Base-by-base conservation (phyloP, 1,140 invertebrate genomes). In the Bradynema listronoti region DNA sequence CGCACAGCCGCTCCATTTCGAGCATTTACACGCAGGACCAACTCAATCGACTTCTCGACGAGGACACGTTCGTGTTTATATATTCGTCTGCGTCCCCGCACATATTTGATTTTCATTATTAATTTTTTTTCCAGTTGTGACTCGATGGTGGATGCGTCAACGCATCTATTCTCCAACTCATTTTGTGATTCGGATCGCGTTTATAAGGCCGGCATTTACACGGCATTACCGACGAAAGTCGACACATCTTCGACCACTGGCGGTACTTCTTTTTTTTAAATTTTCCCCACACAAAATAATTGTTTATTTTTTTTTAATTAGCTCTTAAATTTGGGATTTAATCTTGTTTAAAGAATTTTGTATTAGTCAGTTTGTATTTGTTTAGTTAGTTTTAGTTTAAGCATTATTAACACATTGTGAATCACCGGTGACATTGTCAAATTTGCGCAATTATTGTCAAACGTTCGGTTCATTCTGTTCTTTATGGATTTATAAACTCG, bases 51-150 rank as follows among this genome's bases (percentile, higher is more conserved):
- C 22, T 61, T 9, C 25, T 61, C 34, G 33, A 45, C 24, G 47
- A 54, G 34, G 56, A 61, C 14, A 60, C 32, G 59, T 61, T 4
- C 9, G 2, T 14, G 16, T n/a, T 14, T 27, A 14, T 57, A 45
- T 11, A 2, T n/a, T 49, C 6, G 7, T 9, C 22, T 19, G 1
- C 0, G 11, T n/a, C n/a, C n/a, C 16, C n/a, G 25, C n/a, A 22
- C 30, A 14, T 46, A 27, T 46, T 46, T 4, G 4, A 1, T 22
- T n/a, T n/a, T n/a, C n/a, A n/a, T 14, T n/a, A n/a, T n/a, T n/a
- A 36, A 36, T 25, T 33, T 6, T 14, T 46, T 41, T 62, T 58
- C 60, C 24, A 61, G 58, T 3, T 60, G 58, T 30, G 58, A 61
- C 43, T 61, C 59, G 1, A 30, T 61, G 22, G 41, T 61, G 6